phyloP scores from a whole-genome alignment of 2,113 vertebrate genomes.

The Chrysochloris asiatica region DNA sequence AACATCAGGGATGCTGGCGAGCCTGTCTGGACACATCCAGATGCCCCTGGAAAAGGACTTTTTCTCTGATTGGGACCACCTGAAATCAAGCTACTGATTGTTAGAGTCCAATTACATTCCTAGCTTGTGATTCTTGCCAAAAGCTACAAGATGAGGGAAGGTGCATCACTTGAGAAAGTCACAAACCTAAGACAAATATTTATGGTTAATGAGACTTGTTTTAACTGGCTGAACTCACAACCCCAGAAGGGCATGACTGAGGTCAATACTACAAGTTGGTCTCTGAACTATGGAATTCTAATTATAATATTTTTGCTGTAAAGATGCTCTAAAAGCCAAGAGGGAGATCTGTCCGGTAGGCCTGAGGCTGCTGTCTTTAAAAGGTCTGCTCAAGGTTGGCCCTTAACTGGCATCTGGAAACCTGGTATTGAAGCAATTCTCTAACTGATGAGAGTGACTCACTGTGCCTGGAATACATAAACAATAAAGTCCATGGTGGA shows the following conservation, averaged over 20 bases:
- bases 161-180: neutral
- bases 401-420: too few species aligned
- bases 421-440: neutral
- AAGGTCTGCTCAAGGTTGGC: neutral
- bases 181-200: neutral
- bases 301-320: neutral
- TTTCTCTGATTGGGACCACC: neutral
- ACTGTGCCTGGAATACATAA: neutral
- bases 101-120: too few species aligned
- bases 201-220: neutral
- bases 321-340: neutral
- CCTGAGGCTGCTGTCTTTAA: neutral
- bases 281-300: neutral
- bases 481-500: neutral
- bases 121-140: slow-evolving; percentile 15
- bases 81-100: neutral
- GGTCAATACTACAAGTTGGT: neutral
- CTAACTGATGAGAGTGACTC: neutral
- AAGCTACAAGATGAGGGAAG: neutral
- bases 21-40: neutral
- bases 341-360: neutral
- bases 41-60: neutral
- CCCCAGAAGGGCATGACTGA: neutral
- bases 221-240: neutral
- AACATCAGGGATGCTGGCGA: neutral